Base-by-base conservation (phyloP, 2,797 vertebrate species). In the Mallotus villosus region DNA sequence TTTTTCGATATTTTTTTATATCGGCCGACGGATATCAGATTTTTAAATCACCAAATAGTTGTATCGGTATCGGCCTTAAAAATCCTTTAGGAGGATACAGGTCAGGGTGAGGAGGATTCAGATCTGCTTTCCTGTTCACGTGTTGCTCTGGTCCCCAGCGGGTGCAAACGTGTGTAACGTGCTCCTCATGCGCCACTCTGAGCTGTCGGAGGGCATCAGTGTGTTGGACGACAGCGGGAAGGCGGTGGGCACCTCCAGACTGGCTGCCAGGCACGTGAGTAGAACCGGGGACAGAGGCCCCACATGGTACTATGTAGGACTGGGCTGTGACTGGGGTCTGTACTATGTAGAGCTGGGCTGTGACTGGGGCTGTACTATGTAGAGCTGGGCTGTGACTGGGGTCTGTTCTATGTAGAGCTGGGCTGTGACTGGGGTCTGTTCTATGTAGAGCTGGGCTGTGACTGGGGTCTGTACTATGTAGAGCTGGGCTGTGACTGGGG, bases 121-220 rank as follows among this genome's bases (percentile, higher is more conserved):
- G 14, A 25, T 14, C 29, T 17, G 17, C 27, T 34, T 37, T 22
- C 51, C n/a, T 53, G 55, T 27, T 69, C 66, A 37, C 19, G 16
- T 17, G 27, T 46, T 22, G 8, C 32, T 67, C 7, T 49, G 63
- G 60, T 55, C 69, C 6, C 1, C 86, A 97, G 96, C 96, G 19
- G 95, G 92, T 73, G 96, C 96, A 83, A 97, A 97, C 61, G 91
- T 98, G 86, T 98, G 96, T 83, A 98, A 97, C 1, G 95, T 97
- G 84, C 92, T 97, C 78, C 93, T 99, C 81, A 98, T 98, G 97
- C 93, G 95, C 68, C 94, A 95, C 80, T 92, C 90, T 0, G 96
- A 98, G 88, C 92, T 98, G 85, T 92, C 94, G 25, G 95, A 97
- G 71, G 96, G 96, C 11, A 95, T 97, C 22, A 92, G 90, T 0